Conservation (phyloP, 92 coral and sea anemone genomes). For the Pocillopora meandrina region DNA sequence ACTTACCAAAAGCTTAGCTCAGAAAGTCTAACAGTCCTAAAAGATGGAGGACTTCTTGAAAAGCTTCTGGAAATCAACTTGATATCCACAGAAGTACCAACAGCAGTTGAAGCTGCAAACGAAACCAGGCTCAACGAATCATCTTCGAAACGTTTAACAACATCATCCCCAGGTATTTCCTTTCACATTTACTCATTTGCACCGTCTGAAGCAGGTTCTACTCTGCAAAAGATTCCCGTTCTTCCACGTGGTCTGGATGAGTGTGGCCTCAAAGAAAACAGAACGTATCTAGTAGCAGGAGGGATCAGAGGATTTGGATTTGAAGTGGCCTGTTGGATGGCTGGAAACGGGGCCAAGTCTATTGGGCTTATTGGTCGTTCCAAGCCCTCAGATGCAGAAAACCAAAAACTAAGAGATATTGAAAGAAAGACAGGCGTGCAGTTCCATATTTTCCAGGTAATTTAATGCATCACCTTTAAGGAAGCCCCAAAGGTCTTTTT, state of each 20-base stretch:
- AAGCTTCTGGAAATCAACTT: constrained; percentile 23
- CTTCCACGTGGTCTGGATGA: constrained; percentile 57
- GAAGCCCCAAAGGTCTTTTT: not conserved
- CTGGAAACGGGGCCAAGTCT: constrained; percentile 68
- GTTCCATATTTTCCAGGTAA: constrained; percentile 55
- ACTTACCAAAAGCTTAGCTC: constrained; percentile 38
- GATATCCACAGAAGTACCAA: not conserved
- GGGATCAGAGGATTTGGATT: constrained; percentile 81
- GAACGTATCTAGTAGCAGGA: constrained; percentile 77
- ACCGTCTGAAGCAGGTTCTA: not conserved
- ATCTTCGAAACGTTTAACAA: not conserved
- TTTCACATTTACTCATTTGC: constrained; percentile 2
- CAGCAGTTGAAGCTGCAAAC: constrained; percentile 4
- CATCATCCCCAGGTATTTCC: not conserved
- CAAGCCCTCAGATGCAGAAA: constrained; percentile 54
- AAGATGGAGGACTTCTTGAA: constrained; percentile 16
- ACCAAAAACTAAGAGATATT: constrained; percentile 48
- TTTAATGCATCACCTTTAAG: too few species aligned
- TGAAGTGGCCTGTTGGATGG: constrained; percentile 82
- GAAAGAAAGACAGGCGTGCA: constrained; percentile 58
- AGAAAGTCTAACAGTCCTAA: constrained; percentile 32
- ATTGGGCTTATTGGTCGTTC: constrained; percentile 72
- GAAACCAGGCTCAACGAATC: not conserved
- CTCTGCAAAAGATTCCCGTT: constrained; percentile 11
- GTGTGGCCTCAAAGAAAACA: constrained; percentile 53